Evolutionary conservation across 2,888 invertebrate species (phyloP), one percentile per base, ranked within the genome.

Genomic region (Coremacera marginata): DNA sequence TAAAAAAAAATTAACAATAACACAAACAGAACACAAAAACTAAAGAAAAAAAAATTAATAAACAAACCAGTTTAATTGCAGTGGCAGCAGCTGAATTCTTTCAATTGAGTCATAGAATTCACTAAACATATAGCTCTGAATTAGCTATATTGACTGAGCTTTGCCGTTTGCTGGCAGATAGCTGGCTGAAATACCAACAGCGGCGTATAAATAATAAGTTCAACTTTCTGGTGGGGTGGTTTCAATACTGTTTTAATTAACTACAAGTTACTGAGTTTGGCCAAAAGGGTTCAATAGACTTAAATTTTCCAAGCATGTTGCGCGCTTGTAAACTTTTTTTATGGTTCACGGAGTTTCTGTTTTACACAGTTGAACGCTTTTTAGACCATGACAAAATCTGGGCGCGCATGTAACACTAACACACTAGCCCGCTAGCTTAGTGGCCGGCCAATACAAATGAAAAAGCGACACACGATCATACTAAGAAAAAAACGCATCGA

Each of bases 371-470:
- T 44, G 44, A 44, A 44, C 14, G 44, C 44, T 14, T 44, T 44
- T 44, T 44, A 11, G 14, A 44, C 44, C 44, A 44, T 44, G 44
- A 44, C 19, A 19, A 60, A 22, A 34, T 22, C 22, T 67, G 19
- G n/a, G 19, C 37, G 67, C 67, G 22, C 67, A 67, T 68, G 68
- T 68, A 51, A 68, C 51, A 68, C 68, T 68, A 68, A 68, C 68
- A 68, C 51, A 68, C 49, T 68, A 51, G 51, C 68, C 51, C 25
- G 25, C 51, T 68, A 44, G 19, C 49, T 37, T 9, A n/a, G 14
- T 51, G 49, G n/a, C 37, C 22, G 49, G n/a, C 37, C 22, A 65
- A 60, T 60, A 60, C 60, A 25, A 5, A 44, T 44, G 44, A 11
- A 14, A 44, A 44, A 11, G 2, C 7, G 5, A 27, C 22, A 14